phyloP scores from a whole-genome alignment of 2,888 invertebrate genomes.

The Drosophila melanosoma region DNA sequence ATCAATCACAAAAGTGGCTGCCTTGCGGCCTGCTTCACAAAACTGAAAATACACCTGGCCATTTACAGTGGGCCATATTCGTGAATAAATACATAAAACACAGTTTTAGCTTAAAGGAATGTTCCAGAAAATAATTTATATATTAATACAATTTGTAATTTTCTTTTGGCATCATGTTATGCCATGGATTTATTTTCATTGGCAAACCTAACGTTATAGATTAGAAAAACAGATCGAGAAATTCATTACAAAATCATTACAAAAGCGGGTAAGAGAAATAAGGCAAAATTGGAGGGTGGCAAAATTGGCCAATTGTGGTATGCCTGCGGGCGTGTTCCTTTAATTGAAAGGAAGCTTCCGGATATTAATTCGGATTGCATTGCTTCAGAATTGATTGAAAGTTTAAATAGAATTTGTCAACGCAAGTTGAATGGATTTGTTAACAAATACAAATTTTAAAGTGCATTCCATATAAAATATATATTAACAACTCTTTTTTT shows the following conservation, averaged over 20 bases:
- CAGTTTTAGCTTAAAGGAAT: neutral
- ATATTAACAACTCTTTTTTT: too few relatives aligned
- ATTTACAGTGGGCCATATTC: neutral
- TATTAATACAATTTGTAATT: too few relatives aligned
- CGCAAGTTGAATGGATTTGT: too few relatives aligned
- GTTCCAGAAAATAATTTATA: neutral
- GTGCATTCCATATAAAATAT: too few relatives aligned
- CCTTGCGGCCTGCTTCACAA: neutral
- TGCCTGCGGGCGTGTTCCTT: constrained; percentile 41
- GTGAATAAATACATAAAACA: neutral
- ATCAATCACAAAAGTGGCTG: constrained; percentile 50
- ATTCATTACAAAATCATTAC: neutral
- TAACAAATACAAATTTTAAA: too few relatives aligned
- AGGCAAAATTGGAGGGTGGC: neutral
- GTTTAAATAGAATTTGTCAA: neutral
- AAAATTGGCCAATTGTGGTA: constrained; percentile 8
- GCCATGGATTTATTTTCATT: neutral
- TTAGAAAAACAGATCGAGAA: neutral
- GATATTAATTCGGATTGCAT: constrained; percentile 30
- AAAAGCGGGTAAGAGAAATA: constrained; percentile 2
- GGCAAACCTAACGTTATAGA: neutral
- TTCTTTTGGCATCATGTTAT: too few relatives aligned
- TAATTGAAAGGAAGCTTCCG: constrained; percentile 40
- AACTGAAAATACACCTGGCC: neutral
- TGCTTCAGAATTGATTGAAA: constrained; percentile 11